These are phyloP conservation scores for Tympanuchus pallidicinctus DNA, from an alignment of 2,113 vertebrate genomes.

Conservation along the genomic window DNA sequence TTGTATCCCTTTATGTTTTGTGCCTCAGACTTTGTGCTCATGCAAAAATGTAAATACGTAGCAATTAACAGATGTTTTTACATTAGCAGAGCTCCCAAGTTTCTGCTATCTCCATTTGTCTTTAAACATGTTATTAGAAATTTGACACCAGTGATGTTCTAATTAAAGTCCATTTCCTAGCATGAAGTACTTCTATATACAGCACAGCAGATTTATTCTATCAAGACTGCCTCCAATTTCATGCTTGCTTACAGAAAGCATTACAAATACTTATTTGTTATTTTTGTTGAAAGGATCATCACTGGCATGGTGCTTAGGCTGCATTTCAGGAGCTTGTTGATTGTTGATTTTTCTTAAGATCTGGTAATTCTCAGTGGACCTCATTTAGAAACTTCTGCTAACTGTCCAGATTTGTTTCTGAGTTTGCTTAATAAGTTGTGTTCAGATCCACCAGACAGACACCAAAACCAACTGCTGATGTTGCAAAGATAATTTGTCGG, in stretches of 20 bases:
- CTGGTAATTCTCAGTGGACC: background rate
- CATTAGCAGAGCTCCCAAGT: slow-evolving; percentile 34
- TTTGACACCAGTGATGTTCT: slow-evolving; percentile 66
- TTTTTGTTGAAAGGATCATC: slow-evolving; percentile 49
- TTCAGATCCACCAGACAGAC: background rate
- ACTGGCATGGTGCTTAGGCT: background rate
- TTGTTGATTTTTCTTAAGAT: slow-evolving; percentile 20
- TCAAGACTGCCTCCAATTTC: slow-evolving; percentile 43
- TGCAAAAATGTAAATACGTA: slow-evolving; percentile 71
- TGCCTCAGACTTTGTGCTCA: slow-evolving; percentile 46
- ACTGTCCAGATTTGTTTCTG: slow-evolving; percentile 4
- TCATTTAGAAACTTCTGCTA: slow-evolving; percentile 37
- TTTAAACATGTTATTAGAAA: slow-evolving; percentile 76
- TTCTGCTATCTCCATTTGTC: slow-evolving; percentile 63
- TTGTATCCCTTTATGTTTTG: slow-evolving; percentile 58
- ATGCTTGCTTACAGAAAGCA: slow-evolving; percentile 36
- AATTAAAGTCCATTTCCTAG: slow-evolving; percentile 74
- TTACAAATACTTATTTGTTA: slow-evolving; percentile 11
- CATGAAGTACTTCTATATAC: slow-evolving; percentile 30
- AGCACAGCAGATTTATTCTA: background rate
- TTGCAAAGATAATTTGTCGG: background rate
- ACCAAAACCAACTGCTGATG: background rate
- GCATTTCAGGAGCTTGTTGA: slow-evolving; percentile 16
- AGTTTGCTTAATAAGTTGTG: background rate
- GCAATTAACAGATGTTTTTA: slow-evolving; percentile 66